Base-by-base conservation (phyloP, 2,888 invertebrate genomes). In the Callimorpha dominula region DNA sequence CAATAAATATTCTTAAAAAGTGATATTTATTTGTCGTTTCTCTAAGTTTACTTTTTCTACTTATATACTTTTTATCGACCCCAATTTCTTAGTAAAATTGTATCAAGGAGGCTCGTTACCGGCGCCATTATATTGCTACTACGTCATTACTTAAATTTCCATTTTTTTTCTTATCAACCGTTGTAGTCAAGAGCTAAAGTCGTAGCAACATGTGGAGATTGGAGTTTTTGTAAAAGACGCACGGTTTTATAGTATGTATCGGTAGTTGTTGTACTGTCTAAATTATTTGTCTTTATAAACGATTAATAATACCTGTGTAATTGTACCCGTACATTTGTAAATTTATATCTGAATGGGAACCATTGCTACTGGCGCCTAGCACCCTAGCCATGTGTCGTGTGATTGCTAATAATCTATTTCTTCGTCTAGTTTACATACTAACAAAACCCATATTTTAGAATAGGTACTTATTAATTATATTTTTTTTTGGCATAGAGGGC, bases 111-210 rank as follows among this genome's bases (percentile, higher is more conserved):
- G 73, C 74, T 85, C 82, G 83, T 85, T 86, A 86, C 75, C 66
- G 62, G 67, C 63, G n/a, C 86, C 85, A 85, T 86, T 82, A 82
- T 81, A 81, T 85, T 79, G 81, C 82, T 81, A 82, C 85, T 85
- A 78, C 79, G 78, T 88, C 87, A 87, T 89, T 88, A 80, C 76
- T 76, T 73, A 86, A 86, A 86, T 82, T 81, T 77, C 73, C 77
- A 81, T 78, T 83, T 88, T 90, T 88, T 90, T 91, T 88, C 90
- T 86, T 88, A 88, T 87, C 88, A 87, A 87, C 88, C 84, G 78
- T 84, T 85, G 84, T 84, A 83, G 79, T 78, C 72, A 64, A 50
- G 46, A n/a, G 20, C 20, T 60, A 68, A 46, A 65, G 74, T 74
- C 11, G 68, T 50, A 6, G 63, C 9, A 46, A 31, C 6, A 64